Evolutionary conservation across 2,113 vertebrate species (phyloP).

Genomic region (Amblyornis subalaris): DNA sequence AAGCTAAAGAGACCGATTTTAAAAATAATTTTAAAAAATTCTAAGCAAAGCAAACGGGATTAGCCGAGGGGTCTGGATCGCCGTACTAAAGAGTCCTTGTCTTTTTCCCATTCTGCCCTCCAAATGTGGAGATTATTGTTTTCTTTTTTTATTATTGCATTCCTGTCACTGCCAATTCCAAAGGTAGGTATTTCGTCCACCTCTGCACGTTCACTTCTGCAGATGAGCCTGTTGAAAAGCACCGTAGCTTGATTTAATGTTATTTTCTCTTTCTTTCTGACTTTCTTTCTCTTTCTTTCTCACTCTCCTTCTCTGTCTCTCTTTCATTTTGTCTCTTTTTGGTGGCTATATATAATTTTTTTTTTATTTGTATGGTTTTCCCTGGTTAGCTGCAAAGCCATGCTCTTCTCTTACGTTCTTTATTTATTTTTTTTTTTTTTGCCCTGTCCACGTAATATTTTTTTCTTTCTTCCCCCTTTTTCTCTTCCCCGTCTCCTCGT

Average conservation of each 20-base stretch:
- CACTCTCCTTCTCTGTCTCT: slow-evolving; percentile 63
- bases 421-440: background rate
- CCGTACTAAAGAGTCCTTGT: slow-evolving; percentile 94
- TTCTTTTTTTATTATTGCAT: slow-evolving; percentile 94
- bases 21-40: background rate
- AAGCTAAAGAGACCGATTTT: background rate
- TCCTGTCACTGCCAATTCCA: slow-evolving; percentile 92
- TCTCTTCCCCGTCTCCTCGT: slow-evolving; percentile 49
- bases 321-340: slow-evolving; percentile 72
- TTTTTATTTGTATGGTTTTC: slow-evolving; percentile 72
- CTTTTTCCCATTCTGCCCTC: slow-evolving; percentile 90
- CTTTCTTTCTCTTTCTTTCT: slow-evolving; percentile 68
- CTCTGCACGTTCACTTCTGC: slow-evolving; percentile 96
- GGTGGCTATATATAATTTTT: slow-evolving; percentile 68
- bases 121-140: slow-evolving; percentile 95
- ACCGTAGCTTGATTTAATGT: slow-evolving; percentile 98
- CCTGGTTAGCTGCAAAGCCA: slow-evolving; percentile 83
- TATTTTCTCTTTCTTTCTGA: slow-evolving; percentile 70
- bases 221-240: slow-evolving; percentile 95
- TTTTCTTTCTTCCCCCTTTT: slow-evolving; percentile 21
- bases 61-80: slow-evolving; percentile 82
- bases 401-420: slow-evolving; percentile 69
- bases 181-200: slow-evolving; percentile 97
- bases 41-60: slow-evolving; percentile 71
- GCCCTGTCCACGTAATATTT: slow-evolving; percentile 17